phyloP scores from a whole-genome alignment of 37 sponge, comb jelly and placozoan genomes.

The Cliona cf. orientalis region DNA sequence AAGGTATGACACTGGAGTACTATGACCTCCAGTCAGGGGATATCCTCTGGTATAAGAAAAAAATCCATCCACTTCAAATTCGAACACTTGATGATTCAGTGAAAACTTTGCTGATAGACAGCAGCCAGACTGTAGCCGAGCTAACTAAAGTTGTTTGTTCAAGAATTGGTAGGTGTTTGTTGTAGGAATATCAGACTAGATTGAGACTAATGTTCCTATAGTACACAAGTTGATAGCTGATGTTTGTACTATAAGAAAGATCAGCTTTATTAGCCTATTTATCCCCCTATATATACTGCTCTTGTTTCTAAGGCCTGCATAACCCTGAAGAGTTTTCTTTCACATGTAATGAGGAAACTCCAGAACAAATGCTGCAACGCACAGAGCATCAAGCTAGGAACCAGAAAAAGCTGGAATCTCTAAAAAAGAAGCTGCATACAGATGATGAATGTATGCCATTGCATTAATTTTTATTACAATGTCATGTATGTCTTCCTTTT shows the following conservation, averaged over 20 bases:
- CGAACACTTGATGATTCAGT: slow-evolving; percentile 90
- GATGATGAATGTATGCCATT: slow-evolving; percentile 92
- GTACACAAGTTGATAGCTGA: neutral
- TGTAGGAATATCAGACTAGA: too few species aligned
- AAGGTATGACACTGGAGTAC: slow-evolving; percentile 88
- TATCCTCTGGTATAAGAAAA: slow-evolving; percentile 91
- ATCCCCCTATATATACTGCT: neutral
- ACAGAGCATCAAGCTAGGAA: slow-evolving; percentile 56
- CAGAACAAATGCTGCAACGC: slow-evolving; percentile 51
- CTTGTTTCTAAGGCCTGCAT: slow-evolving; percentile 54
- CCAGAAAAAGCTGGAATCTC: slow-evolving; percentile 90
- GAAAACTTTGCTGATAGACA: slow-evolving; percentile 93
- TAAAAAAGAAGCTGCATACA: slow-evolving; percentile 93
- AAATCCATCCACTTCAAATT: slow-evolving; percentile 89
- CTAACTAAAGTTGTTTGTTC: slow-evolving; percentile 85
- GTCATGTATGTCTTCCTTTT: too few species aligned
- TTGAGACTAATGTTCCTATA: neutral
- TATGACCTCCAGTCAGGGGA: slow-evolving; percentile 94
- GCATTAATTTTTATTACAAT: too few species aligned
- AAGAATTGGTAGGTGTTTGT: slow-evolving; percentile 77
- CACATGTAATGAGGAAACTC: slow-evolving; percentile 79
- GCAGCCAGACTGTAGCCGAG: slow-evolving; percentile 94
- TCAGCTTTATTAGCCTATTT: neutral
- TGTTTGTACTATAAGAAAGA: too few species aligned
- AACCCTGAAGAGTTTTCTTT: slow-evolving; percentile 98